Evolutionary conservation across 1,140 invertebrate species (phyloP), one percentile per base, ranked within the genome.

Genomic region (Hesperophylax magnus): DNA sequence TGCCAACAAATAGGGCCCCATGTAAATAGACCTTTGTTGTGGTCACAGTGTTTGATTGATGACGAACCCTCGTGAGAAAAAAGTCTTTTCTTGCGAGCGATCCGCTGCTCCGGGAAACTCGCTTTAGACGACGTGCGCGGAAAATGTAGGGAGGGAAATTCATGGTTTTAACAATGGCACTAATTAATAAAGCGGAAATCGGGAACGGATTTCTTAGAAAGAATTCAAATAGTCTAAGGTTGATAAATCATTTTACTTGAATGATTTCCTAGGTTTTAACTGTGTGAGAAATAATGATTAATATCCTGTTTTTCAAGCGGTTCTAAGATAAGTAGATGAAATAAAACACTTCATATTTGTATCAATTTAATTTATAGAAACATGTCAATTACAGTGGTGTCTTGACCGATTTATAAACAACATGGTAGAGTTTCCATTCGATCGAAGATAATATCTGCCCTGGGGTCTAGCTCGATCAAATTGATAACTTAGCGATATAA

Each of bases 1-100:
- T 61, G 74, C n/a, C 22, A 77, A 78, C 76, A 72, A 61, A 79
- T 79, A 79, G 67, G 78, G 78, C 14, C 31, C 65, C 54, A 24
- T 79, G 78, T 79, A 79, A 79, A 79, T 79, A 79, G 60, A 72
- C 24, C 78, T 72, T 72, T 79, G 78, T 79, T 52, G 78, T 27
- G 78, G 78, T 63, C 53, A 79, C 67, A 72, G 74, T 72, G 65
- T 72, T 79, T 78, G 76, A 79, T 72, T 74, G 78, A 79, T 79
- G 78, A 67, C 76, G 47, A 24, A 5, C 76, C n/a, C 76, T 67
- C 54, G 58, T 65, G 76, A 39, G 76, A 67, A 67, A 77, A 78
- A 78, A 61, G 53, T 78, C 17, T 56, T 78, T 60, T 52, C 76
- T 34, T 56, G 61, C 47, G 52, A 74, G 27, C 71, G 56, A 71